These are phyloP conservation scores for Eurystomus glaucurus DNA, from an alignment of 2,797 vertebrate genomes.

Conservation along the genomic window DNA sequence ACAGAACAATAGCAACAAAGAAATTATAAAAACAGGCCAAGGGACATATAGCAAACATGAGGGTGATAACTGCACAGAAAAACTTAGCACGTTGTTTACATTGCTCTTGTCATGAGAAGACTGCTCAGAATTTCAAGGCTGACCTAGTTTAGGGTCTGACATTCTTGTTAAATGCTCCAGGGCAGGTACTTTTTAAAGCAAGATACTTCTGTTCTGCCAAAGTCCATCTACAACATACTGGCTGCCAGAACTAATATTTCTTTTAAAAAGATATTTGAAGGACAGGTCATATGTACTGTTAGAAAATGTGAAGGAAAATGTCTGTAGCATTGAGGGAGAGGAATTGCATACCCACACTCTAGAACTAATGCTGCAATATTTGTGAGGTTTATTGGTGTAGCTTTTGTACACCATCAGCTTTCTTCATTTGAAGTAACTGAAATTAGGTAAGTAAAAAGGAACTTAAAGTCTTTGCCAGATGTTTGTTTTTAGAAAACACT, in stretches of 20 bases:
- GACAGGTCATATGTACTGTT: neutral
- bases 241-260: constrained; percentile 23
- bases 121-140: constrained; percentile 6
- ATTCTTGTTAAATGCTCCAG: neutral
- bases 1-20: neutral
- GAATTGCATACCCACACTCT: neutral
- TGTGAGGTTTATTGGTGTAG: neutral
- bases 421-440: neutral
- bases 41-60: neutral
- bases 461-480: neutral
- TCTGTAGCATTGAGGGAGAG: neutral
- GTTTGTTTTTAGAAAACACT: neutral
- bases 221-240: neutral
- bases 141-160: constrained; percentile 46
- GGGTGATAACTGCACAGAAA: neutral
- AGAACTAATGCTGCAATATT: neutral
- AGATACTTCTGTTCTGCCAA: constrained; percentile 7
- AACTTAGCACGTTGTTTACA: neutral
- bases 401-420: neutral
- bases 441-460: neutral
- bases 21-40: neutral
- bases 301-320: neutral
- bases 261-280: neutral
- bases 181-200: constrained; percentile 9
- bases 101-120: neutral